Evolutionary conservation across 2,113 vertebrate species (phyloP).

Genomic region (Zosterops hypoxanthus): DNA sequence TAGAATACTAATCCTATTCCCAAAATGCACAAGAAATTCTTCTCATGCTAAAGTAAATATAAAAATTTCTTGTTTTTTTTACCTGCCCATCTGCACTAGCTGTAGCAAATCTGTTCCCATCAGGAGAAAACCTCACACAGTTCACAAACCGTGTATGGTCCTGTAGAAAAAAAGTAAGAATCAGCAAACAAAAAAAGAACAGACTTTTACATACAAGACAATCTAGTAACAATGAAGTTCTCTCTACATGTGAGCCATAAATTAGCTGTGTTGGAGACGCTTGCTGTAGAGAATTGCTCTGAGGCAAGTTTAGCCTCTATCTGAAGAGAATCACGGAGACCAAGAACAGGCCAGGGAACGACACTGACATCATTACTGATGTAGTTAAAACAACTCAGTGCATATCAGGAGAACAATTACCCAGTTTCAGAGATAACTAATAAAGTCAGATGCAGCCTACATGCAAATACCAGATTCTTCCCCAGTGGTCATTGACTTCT

Average conservation of each 20-base stretch:
- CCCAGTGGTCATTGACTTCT: neutral
- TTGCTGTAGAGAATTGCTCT: neutral
- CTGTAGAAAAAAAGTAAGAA: slow-evolving; percentile 59
- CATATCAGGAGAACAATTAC: neutral
- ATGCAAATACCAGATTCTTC: neutral
- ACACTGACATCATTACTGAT: neutral
- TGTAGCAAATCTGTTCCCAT: slow-evolving; percentile 86
- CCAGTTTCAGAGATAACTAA: neutral
- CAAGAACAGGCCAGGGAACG: neutral
- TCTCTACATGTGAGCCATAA: fast-evolving
- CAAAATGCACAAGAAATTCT: neutral
- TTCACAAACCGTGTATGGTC: slow-evolving; percentile 92
- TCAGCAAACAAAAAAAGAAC: neutral
- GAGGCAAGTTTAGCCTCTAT: neutral
- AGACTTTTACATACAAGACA: neutral
- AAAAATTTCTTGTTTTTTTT: neutral
- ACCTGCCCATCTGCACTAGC: slow-evolving; percentile 93
- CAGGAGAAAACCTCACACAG: slow-evolving; percentile 91
- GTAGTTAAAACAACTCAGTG: neutral
- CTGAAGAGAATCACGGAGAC: neutral
- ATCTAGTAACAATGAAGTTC: neutral
- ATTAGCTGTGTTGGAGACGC: neutral
- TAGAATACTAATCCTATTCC: neutral
- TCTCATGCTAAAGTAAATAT: neutral
- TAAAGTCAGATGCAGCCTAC: neutral